Evolutionary conservation across 2,888 invertebrate genomes (phyloP), one percentile per base, ranked within the genome.

Genomic region (Epistrophe eligans): DNA sequence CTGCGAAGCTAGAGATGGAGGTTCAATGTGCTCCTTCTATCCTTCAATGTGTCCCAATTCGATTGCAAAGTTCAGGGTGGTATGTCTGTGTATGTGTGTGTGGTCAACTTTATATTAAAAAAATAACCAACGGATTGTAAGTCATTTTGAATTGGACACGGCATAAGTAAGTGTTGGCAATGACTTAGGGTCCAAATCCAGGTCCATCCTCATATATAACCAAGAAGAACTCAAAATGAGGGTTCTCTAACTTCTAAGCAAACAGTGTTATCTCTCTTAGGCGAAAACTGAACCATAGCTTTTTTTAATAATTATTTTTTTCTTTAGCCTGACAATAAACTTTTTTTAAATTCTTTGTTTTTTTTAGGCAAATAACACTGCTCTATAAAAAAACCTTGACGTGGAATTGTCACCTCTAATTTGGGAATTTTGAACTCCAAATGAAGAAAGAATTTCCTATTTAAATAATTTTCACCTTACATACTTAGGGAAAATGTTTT

Each of bases 91-190:
- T 1, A 1, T 15, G 10, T 32, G 45, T n/a, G 19, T 32, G 50
- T 38, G 28, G 4, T 60, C 40, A 60, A 58, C 64, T 76, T 79
- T 84, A 35, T 35, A 35, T 32, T 4, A 4, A 32, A 4, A 35
- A 79, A 84, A 81, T 84, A 81, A 84, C 85, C 55, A 77, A 73
- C 73, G 24, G 83, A 72, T 72, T 79, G 83, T 76, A 79, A 87
- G 74, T 83, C 79, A 79, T 87, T 83, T 87, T 58, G 79, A 83
- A 60, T 87, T 79, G 77, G 82, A 82, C 85, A 87, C 74, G 79
- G 77, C 77, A 87, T 66, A 85, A 73, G 72, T 66, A 76, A 76
- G 57, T 77, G 84, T 57, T 24, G 62, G 79, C 67, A 67, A 71
- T 57, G 71, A 40, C 28, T 70, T 28, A 40, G 17, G n/a, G 40